Evolutionary conservation across 1,140 invertebrate species (phyloP), one percentile per base, ranked within the genome.

Genomic region (Diachasmimorpha longicaudata): DNA sequence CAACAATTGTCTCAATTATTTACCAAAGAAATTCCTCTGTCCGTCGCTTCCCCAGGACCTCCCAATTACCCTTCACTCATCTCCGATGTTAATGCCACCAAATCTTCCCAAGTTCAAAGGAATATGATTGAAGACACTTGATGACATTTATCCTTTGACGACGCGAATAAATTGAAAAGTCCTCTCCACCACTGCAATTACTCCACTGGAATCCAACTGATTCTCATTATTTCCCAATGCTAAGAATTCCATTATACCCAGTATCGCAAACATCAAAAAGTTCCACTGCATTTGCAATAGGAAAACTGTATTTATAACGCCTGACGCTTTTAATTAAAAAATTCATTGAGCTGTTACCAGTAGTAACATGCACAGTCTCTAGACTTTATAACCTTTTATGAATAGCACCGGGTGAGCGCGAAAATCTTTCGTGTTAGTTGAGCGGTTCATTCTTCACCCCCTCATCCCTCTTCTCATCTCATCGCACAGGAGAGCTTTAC

Each of bases 361-460:
- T 68, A 37, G 31, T 66, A 23, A 31, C 21, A 25, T 66, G 31
- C 31, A 66, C 19, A 66, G 16, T 8, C 36, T 68, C 31, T 37
- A 68, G 25, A 39, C 66, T 68, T 68, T 68, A 68, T 68, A 68
- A 39, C 36, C 66, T 36, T 68, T 37, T 68, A 68, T 68, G 31
- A 68, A 68, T 68, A 39, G 14, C 66, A 68, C 14, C 36, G 36
- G 66, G 36, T 37, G 79, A 81, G 79, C 79, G 77, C 78, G 31
- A 77, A 80, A 80, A 79, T 82, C 79, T 80, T 82, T 80, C 78
- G 77, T 79, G 81, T 74, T 78, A 82, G 79, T 78, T 80, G 79
- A 80, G 78, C 79, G 81, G 78, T 76, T 82, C 25, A 37, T 37
- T 39, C 31, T 81, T 81, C 79, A 82, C 80, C 80, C 81, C 75